These are phyloP conservation scores for Plebejus argus DNA, from an alignment of 2,888 invertebrate genomes.

Conservation along the genomic window DNA sequence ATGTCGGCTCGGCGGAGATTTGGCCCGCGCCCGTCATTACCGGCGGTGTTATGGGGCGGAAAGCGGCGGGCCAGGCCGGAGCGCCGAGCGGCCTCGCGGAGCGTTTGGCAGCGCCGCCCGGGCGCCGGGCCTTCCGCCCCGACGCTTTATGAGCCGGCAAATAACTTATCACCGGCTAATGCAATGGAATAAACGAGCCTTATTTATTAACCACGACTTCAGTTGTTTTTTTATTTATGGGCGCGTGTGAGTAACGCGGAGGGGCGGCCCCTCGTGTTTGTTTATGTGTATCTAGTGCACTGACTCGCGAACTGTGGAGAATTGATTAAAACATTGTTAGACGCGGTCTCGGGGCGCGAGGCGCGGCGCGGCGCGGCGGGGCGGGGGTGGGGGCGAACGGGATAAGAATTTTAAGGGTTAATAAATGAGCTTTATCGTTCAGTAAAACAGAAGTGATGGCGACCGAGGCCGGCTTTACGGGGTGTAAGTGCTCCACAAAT, in stretches of 20 bases:
- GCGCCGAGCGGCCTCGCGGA: conserved; percentile 54
- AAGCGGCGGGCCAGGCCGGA: conserved; percentile 64
- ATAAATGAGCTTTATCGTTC: conserved; percentile 57
- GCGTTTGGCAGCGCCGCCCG: conserved; percentile 74
- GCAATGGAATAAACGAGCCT: conserved; percentile 76
- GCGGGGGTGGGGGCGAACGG: conserved; percentile 57
- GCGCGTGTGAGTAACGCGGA: conserved; percentile 78
- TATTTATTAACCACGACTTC: conserved; percentile 71
- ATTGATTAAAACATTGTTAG: conserved; percentile 81
- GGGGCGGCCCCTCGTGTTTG: conserved; percentile 75
- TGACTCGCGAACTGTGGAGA: conserved; percentile 79
- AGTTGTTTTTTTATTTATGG: conserved; percentile 52
- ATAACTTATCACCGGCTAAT: conserved; percentile 79
- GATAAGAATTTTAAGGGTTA: conserved; percentile 56
- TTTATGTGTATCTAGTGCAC: conserved; percentile 78
- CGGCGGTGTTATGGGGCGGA: conserved; percentile 61
- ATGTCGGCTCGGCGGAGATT: conserved; percentile 37
- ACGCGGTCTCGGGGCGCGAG: conserved; percentile 70
- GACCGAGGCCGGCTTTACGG: conserved; percentile 1
- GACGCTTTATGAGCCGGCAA: conserved; percentile 75
- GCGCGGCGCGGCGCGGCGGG: conserved; percentile 70
- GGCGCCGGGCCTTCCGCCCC: conserved; percentile 60
- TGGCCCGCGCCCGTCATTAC: conserved; percentile 47
- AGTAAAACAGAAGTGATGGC: conserved; percentile 53
- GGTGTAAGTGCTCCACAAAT: conserved; percentile 27